Evolutionary conservation across 2,797 vertebrate species (phyloP).

Genomic region (Tangara arthus): DNA sequence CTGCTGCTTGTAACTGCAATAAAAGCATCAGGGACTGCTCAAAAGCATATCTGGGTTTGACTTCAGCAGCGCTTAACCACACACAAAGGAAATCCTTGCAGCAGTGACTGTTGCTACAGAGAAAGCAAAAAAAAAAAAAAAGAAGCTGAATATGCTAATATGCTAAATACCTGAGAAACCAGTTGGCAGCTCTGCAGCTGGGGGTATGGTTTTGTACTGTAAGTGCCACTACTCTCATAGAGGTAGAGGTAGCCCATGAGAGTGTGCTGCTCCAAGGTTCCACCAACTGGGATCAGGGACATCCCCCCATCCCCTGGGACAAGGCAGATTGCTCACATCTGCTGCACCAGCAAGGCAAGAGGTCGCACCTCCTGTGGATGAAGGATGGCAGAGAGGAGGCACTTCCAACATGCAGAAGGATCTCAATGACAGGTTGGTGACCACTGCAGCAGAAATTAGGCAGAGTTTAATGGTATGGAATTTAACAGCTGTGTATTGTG

Average conservation of each 20-base stretch:
- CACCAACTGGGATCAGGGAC: neutral
- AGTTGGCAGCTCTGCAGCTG: neutral
- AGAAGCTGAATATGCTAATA: neutral
- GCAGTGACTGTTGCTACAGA: neutral
- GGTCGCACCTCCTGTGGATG: fast-evolving
- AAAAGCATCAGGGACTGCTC: neutral
- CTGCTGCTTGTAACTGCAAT: neutral
- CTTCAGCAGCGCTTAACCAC: neutral
- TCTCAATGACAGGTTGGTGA: neutral
- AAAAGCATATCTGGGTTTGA: neutral
- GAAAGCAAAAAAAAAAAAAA: neutral
- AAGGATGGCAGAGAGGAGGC: neutral
- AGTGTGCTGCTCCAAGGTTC: neutral
- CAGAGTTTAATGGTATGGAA: neutral
- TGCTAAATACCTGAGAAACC: neutral
- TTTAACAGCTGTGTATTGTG: fast-evolving
- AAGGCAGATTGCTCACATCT: neutral
- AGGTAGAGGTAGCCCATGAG: neutral
- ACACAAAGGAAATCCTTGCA: neutral
- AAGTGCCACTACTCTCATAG: neutral
- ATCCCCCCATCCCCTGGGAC: neutral
- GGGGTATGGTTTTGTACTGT: neutral
- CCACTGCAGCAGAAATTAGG: neutral
- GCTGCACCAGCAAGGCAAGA: neutral
- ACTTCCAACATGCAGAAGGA: neutral